A percentile compares a stretch with the other conserved stretches of the same genome.
These are phyloP conservation scores for Haplochromis vanheusdeni DNA, from an alignment of 2,113 vertebrate genomes.

Conservation along the genomic window DNA sequence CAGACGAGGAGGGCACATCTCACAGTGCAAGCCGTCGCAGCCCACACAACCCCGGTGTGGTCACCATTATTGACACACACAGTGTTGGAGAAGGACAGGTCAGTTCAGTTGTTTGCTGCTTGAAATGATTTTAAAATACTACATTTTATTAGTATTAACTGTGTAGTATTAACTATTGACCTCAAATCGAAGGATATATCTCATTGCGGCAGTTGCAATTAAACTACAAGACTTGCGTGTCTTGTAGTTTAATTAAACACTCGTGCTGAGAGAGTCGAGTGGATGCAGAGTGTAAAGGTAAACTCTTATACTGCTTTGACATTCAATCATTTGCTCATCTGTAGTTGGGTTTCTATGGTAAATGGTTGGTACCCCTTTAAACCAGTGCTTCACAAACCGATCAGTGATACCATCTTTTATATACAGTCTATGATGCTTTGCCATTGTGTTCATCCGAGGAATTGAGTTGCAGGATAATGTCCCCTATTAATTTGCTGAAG, in stretches of 20 bases:
- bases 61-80: conserved; percentile 94
- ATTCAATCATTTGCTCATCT: neutral
- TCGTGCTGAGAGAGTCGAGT: neutral
- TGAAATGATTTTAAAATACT: neutral
- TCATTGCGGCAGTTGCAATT: neutral
- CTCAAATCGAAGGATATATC: neutral
- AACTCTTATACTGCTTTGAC: neutral
- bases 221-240: rapidly evolving
- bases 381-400: neutral
- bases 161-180: neutral
- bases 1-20: conserved; percentile 83
- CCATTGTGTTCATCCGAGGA: neutral
- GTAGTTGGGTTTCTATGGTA: neutral
- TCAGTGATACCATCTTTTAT: neutral
- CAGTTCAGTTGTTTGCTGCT: neutral
- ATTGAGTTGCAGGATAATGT: neutral
- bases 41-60: conserved; percentile 83
- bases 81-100: conserved; percentile 94
- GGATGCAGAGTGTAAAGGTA: neutral
- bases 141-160: neutral
- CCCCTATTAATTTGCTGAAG: neutral
- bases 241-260: neutral
- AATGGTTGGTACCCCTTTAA: neutral
- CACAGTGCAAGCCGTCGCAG: conserved; percentile 83
- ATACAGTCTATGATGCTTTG: neutral